A percentile compares a stretch with the other conserved stretches of the same genome.
phyloP scores from a whole-genome alignment of 1,140 invertebrate genomes.

The Zaprionus gabonicus region DNA sequence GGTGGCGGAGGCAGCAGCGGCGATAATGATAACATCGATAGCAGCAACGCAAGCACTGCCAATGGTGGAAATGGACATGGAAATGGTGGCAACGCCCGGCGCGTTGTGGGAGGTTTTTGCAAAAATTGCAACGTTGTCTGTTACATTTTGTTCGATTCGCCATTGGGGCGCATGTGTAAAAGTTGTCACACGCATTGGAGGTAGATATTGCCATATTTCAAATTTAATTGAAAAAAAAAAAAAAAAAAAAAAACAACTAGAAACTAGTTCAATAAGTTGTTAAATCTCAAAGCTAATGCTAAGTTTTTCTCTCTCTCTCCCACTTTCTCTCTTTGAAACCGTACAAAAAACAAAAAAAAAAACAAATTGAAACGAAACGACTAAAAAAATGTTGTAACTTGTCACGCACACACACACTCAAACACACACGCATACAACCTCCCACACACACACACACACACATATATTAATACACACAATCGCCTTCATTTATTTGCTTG shows the following conservation, averaged over 20 bases:
- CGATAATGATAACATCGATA: conserved; percentile 21
- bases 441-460: conserved; percentile 9
- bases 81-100: conserved; percentile 34
- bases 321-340: conserved; percentile 27
- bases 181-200: conserved; percentile 84
- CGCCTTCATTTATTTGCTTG: conserved; percentile 2
- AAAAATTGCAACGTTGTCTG: conserved; percentile 82
- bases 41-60: conserved; percentile 21
- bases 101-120: conserved; percentile 76
- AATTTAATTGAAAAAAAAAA: conserved; percentile 15
- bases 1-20: conserved; percentile 24
- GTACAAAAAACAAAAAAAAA: conserved; percentile 36
- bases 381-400: conserved; percentile 37
- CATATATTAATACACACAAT: not conserved
- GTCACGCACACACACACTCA: conserved; percentile 8
- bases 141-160: conserved; percentile 75
- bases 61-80: conserved; percentile 18
- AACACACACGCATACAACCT: conserved; percentile 11
- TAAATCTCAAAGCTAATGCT: conserved; percentile 62
- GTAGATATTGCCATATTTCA: conserved; percentile 61
- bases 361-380: conserved; percentile 13
- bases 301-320: conserved; percentile 63
- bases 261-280: conserved; percentile 40
- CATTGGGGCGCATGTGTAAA: conserved; percentile 79
- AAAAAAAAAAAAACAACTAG: conserved; percentile 13